Evolutionary conservation across 2,113 vertebrate genomes (phyloP).

Genomic region (Eulemur macaco): DNA sequence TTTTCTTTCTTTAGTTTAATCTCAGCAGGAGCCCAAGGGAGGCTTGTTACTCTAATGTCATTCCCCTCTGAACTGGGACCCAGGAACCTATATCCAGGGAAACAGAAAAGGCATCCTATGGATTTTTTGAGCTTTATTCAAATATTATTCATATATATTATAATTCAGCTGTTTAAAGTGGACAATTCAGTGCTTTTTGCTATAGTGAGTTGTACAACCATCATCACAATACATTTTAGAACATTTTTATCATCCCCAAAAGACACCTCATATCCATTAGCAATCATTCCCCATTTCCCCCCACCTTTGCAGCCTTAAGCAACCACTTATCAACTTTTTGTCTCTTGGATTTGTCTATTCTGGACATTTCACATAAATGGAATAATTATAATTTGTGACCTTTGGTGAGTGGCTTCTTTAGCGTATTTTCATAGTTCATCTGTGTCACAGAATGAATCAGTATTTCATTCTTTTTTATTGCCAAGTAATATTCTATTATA

Average conservation of each 20-base stretch:
- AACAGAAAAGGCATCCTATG: neutral
- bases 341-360: too few species aligned
- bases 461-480: neutral
- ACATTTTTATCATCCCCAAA: neutral
- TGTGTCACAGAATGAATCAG: neutral
- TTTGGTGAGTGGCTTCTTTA: neutral
- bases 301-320: neutral
- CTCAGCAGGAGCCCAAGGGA: neutral
- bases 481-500: neutral
- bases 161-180: neutral
- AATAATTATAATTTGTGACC: neutral
- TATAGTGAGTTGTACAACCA: neutral
- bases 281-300: neutral
- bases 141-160: neutral
- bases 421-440: neutral
- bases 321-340: neutral
- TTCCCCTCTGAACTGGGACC: neutral
- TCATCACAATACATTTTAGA: neutral
- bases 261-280: neutral
- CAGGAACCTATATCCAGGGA: neutral
- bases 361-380: neutral
- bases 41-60: neutral
- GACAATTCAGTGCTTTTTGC: neutral
- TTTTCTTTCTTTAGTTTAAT: neutral
- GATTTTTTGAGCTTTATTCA: neutral